phyloP scores from a whole-genome alignment of 2,888 invertebrate genomes.

The Andrena hattorfiana region DNA sequence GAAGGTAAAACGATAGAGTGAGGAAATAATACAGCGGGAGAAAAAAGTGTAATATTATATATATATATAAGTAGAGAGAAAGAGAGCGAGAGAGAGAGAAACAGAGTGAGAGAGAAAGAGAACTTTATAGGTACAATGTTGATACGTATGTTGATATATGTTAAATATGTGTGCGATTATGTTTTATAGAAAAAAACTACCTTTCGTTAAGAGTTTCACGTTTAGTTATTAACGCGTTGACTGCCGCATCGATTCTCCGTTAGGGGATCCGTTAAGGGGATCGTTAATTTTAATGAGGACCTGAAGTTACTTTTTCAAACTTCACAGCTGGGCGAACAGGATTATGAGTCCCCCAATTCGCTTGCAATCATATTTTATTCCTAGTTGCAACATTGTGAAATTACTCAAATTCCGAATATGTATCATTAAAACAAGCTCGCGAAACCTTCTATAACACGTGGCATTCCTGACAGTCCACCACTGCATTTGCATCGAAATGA shows the following conservation, averaged over 20 bases:
- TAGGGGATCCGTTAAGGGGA: conserved; percentile 18
- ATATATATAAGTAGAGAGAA: not conserved
- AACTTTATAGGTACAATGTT: conserved; percentile 33
- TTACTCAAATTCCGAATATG: not conserved
- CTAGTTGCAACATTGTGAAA: not conserved
- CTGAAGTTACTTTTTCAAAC: conserved; percentile 33
- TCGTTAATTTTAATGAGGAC: conserved; percentile 47
- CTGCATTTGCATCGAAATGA: not conserved
- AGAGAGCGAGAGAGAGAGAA: not conserved
- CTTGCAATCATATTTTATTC: too few relatives aligned
- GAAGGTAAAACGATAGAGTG: not conserved
- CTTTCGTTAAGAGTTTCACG: conserved; percentile 26
- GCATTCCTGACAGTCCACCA: not conserved
- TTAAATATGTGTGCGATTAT: conserved; percentile 55
- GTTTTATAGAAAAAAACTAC: conserved; percentile 58
- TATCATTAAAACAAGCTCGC: not conserved
- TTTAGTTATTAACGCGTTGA: conserved; percentile 43
- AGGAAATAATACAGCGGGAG: not conserved
- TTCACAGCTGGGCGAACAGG: conserved; percentile 2
- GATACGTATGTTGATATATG: conserved; percentile 45
- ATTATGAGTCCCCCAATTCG: conserved; percentile 2
- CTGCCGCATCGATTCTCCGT: conserved; percentile 43
- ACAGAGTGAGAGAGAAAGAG: not conserved
- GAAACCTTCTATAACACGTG: not conserved
- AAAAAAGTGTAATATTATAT: not conserved